Conservation (phyloP, 30 jellyfish, hydroid and myxozoan species). For the Cassiopea xamachana region DNA sequence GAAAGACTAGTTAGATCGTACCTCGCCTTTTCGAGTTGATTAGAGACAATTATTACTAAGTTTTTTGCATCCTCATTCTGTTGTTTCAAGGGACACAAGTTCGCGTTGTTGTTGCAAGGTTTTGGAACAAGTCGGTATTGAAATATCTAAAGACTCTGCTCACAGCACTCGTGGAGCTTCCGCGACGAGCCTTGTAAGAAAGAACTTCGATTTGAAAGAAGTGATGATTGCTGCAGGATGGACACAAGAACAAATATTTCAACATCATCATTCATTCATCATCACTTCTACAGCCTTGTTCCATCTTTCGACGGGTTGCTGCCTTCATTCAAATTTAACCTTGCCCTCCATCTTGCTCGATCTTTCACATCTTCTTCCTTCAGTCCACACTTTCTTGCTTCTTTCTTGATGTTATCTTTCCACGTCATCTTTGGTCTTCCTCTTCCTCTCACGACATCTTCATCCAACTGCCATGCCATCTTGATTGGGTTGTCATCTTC, state of each 20-base stretch:
- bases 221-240: too few species aligned
- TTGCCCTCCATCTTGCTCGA: background rate
- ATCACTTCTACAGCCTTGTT: conserved; percentile 35
- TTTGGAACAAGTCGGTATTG: too few species aligned
- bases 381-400: background rate
- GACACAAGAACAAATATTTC: background rate
- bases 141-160: too few species aligned
- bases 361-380: conserved; percentile 21
- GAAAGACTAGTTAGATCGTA: too few species aligned
- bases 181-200: too few species aligned
- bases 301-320: background rate
- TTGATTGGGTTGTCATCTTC: background rate
- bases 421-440: conserved; percentile 14
- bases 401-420: conserved; percentile 4
- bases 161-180: too few species aligned
- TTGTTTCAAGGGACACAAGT: too few species aligned
- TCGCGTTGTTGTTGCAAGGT: too few species aligned
- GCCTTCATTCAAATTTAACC: background rate
- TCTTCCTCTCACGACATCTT: conserved; percentile 26
- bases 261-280: conserved; percentile 53
- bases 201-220: too few species aligned
- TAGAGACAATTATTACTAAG: too few species aligned
- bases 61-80: too few species aligned
- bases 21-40: too few species aligned
- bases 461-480: conserved; percentile 1